phyloP scores from a whole-genome alignment of 2,797 vertebrate species.

The Argya squamiceps region DNA sequence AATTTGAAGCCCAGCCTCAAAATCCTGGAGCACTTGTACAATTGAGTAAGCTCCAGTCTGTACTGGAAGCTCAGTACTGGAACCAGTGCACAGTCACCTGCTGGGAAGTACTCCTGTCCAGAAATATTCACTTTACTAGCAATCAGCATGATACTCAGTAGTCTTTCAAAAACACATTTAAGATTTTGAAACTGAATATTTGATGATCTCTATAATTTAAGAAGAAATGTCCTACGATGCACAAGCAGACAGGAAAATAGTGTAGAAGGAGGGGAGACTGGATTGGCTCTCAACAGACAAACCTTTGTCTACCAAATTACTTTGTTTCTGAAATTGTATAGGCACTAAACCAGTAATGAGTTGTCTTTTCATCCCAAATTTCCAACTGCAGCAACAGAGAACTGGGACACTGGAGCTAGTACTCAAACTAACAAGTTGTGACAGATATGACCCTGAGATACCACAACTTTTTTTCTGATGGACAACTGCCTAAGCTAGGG shows the following conservation, averaged over 20 bases:
- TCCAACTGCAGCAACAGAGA: neutral
- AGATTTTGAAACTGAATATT: neutral
- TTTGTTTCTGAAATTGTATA: neutral
- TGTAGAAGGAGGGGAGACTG: neutral
- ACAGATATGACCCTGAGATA: neutral
- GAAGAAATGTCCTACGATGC: neutral
- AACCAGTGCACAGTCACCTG: neutral
- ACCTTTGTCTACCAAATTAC: neutral
- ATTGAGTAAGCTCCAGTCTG: neutral
- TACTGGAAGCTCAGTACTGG: neutral
- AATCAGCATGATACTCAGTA: neutral
- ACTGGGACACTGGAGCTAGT: neutral
- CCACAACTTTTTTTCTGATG: neutral
- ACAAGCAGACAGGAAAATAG: neutral
- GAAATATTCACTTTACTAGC: neutral
- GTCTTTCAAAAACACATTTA: neutral
- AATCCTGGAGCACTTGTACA: neutral
- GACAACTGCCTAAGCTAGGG: neutral
- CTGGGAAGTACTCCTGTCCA: neutral
- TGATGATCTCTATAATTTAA: neutral
- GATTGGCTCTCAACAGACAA: neutral
- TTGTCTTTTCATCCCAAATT: neutral
- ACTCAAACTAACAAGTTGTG: neutral
- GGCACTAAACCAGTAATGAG: neutral
- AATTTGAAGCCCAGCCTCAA: neutral